Base-by-base conservation (phyloP, 2,888 invertebrate genomes). In the Drosophila eohydei region DNA sequence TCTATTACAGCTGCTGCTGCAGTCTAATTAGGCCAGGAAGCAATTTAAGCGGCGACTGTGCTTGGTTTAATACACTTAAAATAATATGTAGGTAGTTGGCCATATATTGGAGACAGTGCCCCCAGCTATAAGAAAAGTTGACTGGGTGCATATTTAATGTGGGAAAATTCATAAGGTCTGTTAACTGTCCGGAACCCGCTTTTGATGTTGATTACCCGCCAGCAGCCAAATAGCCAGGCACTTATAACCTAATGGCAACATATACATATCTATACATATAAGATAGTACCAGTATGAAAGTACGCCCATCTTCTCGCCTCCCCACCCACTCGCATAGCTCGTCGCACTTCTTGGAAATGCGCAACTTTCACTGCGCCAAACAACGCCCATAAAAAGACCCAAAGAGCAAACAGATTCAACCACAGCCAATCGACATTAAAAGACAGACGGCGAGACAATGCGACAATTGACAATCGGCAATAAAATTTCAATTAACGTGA, bases 1-100 rank as follows among this genome's bases (percentile, higher is more conserved):
- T 44, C 55, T 14, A 75, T 63, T 60, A 43, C 41, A 52, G 54
- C 28, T 48, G 55, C 16, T 43, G 51, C 12, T 61, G 69, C 54
- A 52, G 40, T 70, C 67, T 80, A 86, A 86, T 84, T 86, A 80
- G 84, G 84, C 81, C 87, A 83, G 84, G 83, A 83, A 84, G 74
- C 80, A 78, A 84, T 77, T 83, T 81, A 75, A 80, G 73, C 77
- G n/a, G 54, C 60, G 67, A 56, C 66, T 65, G 78, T 66, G 51
- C 78, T 64, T 73, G 66, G 62, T 46, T 64, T 44, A 66, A 55
- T 78, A 71, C 78, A 58, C 66, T 64, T 56, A 44, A 62, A 54
- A 62, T 63, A 60, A 59, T 63, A 64, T 34, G 57, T 41, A 60
- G 50, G 59, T 36, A 54, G 54, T 41, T 32, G 46, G 28, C 14